Conservation (phyloP, 2,113 vertebrate species). For the Myotis brandtii region DNA sequence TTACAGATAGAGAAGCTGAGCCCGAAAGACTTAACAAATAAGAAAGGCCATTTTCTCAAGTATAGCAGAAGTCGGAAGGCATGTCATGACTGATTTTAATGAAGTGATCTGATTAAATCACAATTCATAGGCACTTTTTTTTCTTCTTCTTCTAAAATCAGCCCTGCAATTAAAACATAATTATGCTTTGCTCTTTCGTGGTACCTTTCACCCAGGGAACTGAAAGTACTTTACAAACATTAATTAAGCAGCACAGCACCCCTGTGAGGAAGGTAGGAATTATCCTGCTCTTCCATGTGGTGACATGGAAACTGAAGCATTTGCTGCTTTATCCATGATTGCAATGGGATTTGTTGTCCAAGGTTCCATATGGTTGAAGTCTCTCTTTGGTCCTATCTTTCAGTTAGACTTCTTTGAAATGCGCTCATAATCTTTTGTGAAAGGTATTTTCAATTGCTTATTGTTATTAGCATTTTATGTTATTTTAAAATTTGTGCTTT, state of each 20-base stretch:
- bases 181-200: slow-evolving; percentile 36
- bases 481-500: not conserved
- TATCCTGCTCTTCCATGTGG: slow-evolving; percentile 10
- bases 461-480: not conserved
- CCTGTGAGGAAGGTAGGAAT: slow-evolving; percentile 64
- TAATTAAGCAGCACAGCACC: slow-evolving; percentile 71
- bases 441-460: slow-evolving; percentile 31
- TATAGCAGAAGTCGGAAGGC: not conserved
- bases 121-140: slow-evolving; percentile 15
- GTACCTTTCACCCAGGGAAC: slow-evolving; percentile 68
- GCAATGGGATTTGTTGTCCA: not conserved
- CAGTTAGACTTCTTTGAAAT: slow-evolving; percentile 19
- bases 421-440: slow-evolving; percentile 12
- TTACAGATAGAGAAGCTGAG: slow-evolving; percentile 8
- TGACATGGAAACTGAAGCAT: slow-evolving; percentile 37
- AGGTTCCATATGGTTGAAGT: not conserved
- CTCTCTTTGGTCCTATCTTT: slow-evolving; percentile 29
- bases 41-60: not conserved
- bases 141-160: slow-evolving; percentile 59
- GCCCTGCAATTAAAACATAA: slow-evolving; percentile 65
- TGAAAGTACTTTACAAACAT: slow-evolving; percentile 60
- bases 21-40: not conserved
- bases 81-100: not conserved
- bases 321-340: slow-evolving; percentile 37
- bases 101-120: slow-evolving; percentile 41